Percentiles rank a stretch among this genome's conserved stretches.
Evolutionary conservation across 64 coral and sea anemone genomes (phyloP).

Genomic region (Pocillopora verrucosa): DNA sequence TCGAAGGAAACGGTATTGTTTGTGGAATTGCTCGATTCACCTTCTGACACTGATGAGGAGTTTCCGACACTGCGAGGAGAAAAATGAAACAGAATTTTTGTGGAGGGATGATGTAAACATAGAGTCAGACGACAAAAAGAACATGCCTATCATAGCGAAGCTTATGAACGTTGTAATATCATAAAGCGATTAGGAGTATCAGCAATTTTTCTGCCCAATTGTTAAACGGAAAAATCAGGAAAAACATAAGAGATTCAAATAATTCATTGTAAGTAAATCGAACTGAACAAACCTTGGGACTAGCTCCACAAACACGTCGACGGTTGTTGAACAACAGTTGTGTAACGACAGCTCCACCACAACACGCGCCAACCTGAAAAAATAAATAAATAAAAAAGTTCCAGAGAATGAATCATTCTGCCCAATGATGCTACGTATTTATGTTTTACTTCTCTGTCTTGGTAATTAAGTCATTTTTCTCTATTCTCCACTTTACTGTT

Average conservation of each 20-base stretch:
- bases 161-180: no score
- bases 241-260: neutral
- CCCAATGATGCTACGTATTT: no score
- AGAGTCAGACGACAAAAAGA: no score
- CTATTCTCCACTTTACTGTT: no score
- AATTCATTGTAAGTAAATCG: neutral
- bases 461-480: no score
- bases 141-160: no score
- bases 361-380: conserved; percentile 38
- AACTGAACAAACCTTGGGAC: neutral
- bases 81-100: neutral
- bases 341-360: conserved; percentile 42
- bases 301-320: conserved; percentile 59
- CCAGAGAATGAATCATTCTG: no score
- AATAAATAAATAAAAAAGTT: neutral
- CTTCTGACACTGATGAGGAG: neutral
- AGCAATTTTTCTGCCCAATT: no score
- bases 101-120: no score
- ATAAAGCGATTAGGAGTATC: no score
- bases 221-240: no score
- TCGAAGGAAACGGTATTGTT: conserved; percentile 21
- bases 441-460: no score
- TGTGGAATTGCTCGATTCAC: neutral
- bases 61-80: neutral
- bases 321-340: conserved; percentile 34